phyloP scores from a whole-genome alignment of 2,113 vertebrate species.

The Indicator indicator region DNA sequence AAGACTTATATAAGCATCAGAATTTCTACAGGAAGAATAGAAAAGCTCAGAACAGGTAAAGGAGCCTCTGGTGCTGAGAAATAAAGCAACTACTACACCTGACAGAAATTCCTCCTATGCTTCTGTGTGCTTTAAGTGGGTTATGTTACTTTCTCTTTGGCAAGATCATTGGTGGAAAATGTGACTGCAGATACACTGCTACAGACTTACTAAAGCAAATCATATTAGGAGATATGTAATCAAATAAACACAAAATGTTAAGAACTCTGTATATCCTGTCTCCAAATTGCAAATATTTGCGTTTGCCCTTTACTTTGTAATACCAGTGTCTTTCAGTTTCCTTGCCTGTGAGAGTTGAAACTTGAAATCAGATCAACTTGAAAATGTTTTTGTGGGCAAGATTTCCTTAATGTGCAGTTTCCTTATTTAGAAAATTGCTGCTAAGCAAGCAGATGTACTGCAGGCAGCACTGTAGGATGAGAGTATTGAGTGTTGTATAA shows the following conservation, averaged over 20 bases:
- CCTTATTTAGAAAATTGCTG: background rate
- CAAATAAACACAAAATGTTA: background rate
- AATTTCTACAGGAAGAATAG: background rate
- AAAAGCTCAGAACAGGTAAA: background rate
- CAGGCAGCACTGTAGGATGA: background rate
- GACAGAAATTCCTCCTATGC: background rate
- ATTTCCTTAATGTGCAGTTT: background rate
- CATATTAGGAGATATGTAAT: background rate
- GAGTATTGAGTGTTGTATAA: background rate
- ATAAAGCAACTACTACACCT: background rate
- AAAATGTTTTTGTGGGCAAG: background rate
- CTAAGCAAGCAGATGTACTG: background rate
- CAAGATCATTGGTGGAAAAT: background rate
- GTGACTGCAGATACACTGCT: background rate
- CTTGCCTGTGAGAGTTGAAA: background rate
- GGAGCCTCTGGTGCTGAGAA: background rate
- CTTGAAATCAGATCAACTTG: background rate
- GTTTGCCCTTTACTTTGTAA: background rate
- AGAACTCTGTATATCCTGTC: background rate
- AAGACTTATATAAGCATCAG: background rate
- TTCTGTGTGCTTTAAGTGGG: background rate
- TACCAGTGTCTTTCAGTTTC: background rate
- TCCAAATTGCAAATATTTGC: background rate
- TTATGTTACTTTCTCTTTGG: background rate
- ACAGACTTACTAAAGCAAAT: background rate